Evolutionary conservation across 2,113 vertebrate genomes (phyloP), one percentile per base, ranked within the genome.

Genomic region (Vulpes lagopus): DNA sequence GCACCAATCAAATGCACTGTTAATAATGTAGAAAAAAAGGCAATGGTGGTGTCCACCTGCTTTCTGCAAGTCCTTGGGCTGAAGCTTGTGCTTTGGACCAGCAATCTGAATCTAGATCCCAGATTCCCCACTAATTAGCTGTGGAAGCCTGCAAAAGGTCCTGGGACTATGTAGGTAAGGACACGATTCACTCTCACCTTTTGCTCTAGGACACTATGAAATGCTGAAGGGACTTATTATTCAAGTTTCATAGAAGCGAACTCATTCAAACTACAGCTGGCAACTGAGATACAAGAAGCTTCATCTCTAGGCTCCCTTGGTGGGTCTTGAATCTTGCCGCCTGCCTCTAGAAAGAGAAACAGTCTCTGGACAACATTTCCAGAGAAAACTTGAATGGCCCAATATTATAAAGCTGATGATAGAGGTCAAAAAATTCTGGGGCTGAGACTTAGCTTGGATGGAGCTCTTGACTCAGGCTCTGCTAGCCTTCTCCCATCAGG

Each of bases 201-300:
- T 97, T 95, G 38, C 64, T 92, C 59, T 76, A 73, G 59, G 53
- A 88, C 53, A 86, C 71, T 89, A 69, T 59, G 38, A 27, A 88
- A 53, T 92, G 69, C 74, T 94, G n/a, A 97, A 94, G 38, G 20
- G 38, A 55, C 30, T 95, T 95, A 35, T 89, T 96, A 87, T 93
- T 96, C 81, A 93, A 81, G 17, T 25, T 96, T 96, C 92, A 93
- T 65, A 71, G 64, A 94, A 88, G 25, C 0, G 38, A 78, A 62
- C 67, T 94, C 64, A 88, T 92, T 97, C 96, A 96, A 96, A 90
- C 60, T 73, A 67, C 55, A 79, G 59, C 65, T 96, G 79, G 60
- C 49, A 73, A 74, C 15, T 92, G 64, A 95, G 89, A 76, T 85
- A 25, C 22, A 30, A 90, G 80, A 88, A 84, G 16, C 43, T 95